These are phyloP conservation scores for Eupristina koningsbergeri DNA, from an alignment of 1,140 invertebrate genomes.

Conservation along the genomic window DNA sequence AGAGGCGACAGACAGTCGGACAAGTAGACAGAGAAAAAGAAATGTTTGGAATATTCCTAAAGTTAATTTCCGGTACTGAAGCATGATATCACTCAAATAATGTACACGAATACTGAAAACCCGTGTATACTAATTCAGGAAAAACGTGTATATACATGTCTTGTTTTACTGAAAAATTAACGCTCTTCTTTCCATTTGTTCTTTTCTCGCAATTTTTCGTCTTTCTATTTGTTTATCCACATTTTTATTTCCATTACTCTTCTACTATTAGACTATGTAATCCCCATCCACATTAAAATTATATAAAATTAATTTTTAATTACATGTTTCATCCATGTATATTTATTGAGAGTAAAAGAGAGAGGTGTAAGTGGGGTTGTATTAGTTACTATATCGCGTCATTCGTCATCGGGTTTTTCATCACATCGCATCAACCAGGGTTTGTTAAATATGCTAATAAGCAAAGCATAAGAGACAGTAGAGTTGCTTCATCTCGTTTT, in stretches of 20 bases:
- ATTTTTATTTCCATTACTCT: neutral
- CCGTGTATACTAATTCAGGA: conserved; percentile 56
- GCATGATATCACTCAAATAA: neutral
- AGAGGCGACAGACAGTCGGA: too few species aligned
- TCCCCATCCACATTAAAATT: too few species aligned
- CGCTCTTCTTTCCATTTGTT: conserved; percentile 47
- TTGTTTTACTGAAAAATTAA: conserved; percentile 52
- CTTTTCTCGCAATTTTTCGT: neutral
- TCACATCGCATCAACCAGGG: conserved; percentile 40
- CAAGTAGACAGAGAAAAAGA: too few species aligned
- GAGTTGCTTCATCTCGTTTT: conserved; percentile 13
- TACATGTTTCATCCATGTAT: neutral
- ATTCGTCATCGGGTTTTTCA: conserved; percentile 8
- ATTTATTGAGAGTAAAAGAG: neutral
- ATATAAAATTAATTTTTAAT: too few species aligned
- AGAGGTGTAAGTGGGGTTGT: neutral
- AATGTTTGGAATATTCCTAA: neutral
- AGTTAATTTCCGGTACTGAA: neutral
- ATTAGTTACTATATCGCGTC: neutral
- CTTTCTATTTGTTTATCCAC: conserved; percentile 40
- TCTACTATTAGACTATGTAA: neutral
- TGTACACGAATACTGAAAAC: neutral
- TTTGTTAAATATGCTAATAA: conserved; percentile 66
- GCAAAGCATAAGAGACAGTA: neutral
- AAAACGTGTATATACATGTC: conserved; percentile 51